Base-by-base conservation (phyloP, 2,888 invertebrate genomes). In the Hoplodrina blanda region DNA sequence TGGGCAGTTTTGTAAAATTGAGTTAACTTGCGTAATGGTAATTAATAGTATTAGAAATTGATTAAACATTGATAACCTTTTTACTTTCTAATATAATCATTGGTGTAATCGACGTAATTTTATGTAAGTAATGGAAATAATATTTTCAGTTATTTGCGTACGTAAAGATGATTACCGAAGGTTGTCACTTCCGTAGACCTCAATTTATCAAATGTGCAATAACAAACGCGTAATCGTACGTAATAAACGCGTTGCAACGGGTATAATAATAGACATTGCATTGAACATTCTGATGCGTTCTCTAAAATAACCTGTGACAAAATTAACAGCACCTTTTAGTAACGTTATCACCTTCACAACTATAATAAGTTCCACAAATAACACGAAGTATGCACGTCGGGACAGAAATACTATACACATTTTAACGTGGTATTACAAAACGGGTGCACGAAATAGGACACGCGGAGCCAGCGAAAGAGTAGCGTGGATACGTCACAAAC, bases 291-390 rank as follows among this genome's bases (percentile, higher is more conserved):
- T 87, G 88, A 89, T 89, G 88, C 85, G 90, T 87, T 89, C 87
- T 90, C 89, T 72, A 92, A 94, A 95, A 94, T 95, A 94, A 88
- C 88, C 83, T 77, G 90, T 86, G 93, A 94, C 93, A 91, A 92
- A 93, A 91, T 92, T 95, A 95, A 92, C 91, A 87, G 87, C 80
- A 67, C 89, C 90, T 87, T 87, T 91, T 91, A 84, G 81, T 89
- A 90, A 91, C 89, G 88, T 89, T 92, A 93, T 94, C 92, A 94
- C 95, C 95, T 95, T 95, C 95, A 89, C 88, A 70, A 88, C 89
- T 90, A 90, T 92, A 93, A 93, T 94, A 94, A 92, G 89, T 85
- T 86, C 85, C 90, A 90, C 87, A 91, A 94, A 95, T 94, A 95
- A 92, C 90, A 67, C 84, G 64, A 68, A 87, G 88, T 89, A 87